These are phyloP conservation scores for Rallus crepitans DNA, from an alignment of 2,797 vertebrate genomes.

Conservation along the genomic window DNA sequence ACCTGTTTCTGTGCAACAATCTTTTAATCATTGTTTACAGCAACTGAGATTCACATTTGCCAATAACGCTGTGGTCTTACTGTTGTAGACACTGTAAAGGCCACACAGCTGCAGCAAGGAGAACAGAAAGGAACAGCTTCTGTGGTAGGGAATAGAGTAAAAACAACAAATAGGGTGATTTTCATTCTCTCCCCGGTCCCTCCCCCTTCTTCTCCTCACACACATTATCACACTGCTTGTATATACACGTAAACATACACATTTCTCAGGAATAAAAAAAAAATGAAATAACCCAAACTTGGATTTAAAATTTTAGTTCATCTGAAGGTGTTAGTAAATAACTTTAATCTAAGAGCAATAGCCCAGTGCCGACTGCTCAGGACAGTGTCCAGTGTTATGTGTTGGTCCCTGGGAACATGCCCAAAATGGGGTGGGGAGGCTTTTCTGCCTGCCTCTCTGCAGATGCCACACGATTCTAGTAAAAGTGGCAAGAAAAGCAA, in stretches of 20 bases:
- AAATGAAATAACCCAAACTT: background rate
- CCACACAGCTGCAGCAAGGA: background rate
- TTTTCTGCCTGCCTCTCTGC: background rate
- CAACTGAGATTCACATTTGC: background rate
- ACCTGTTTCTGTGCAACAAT: background rate
- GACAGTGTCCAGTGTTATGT: background rate
- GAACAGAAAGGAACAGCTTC: background rate
- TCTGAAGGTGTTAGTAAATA: background rate
- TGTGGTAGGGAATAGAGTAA: background rate
- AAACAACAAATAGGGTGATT: background rate
- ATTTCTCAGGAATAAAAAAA: background rate
- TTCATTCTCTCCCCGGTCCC: rapidly evolving
- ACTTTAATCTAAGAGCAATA: background rate
- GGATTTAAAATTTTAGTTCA: background rate
- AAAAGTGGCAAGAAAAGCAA: background rate
- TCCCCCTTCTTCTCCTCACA: background rate
- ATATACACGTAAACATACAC: background rate
- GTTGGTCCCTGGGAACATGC: rapidly evolving
- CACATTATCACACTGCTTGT: rapidly evolving
- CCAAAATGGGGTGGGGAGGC: background rate
- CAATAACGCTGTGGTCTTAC: background rate
- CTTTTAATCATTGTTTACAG: background rate
- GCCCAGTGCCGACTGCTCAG: rapidly evolving
- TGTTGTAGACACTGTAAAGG: background rate
- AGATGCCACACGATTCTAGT: background rate